Evolutionary conservation across 2,113 vertebrate genomes (phyloP), one percentile per base, ranked within the genome.

Genomic region (Cranoglanis bouderius): DNA sequence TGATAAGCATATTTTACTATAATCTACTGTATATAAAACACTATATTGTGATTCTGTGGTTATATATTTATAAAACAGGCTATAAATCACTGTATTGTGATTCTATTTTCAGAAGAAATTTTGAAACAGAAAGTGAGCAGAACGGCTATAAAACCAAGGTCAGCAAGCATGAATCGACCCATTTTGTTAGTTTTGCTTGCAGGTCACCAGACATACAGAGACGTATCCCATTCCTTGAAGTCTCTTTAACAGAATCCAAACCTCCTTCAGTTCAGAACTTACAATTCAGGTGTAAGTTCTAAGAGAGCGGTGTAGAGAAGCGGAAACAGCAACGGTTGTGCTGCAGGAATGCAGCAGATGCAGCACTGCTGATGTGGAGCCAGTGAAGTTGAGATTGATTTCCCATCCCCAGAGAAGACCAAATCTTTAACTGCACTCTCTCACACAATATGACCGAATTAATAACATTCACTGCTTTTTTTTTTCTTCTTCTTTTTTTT

Each of bases 291-390:
- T 84, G 6, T 77, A 55, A 43, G 77, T 49, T 59, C 32, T 40
- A 63, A 26, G 24, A 21, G 43, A 26, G 63, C 65, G 81, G 61
- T 89, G 86, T 82, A 89, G 49, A 70, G 78, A 87, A 82, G 13
- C 7, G 72, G 70, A 81, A 72, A 29, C 26, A 10, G 67, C 77
- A 82, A 40, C 29, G 51, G 74, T 40, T 89, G 81, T 59, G 75
- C 84, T 87, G 86, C 81, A 88, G 90, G 86, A 87, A 51, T 88
- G 86, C 88, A 90, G 86, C 78, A 90, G 88, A 74, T 59, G 72
- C 88, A 84, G 86, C 88, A 86, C 88, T 92, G 84, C 91, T 90
- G 91, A 88, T 85, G 88, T 86, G 49, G 77, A 87, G 65, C 67
- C 77, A 82, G 38, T 82, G 87, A 78, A 88, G 86, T 82, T 82